Conservation (phyloP, 2,888 invertebrate species). For the Pimpla rufipes region DNA sequence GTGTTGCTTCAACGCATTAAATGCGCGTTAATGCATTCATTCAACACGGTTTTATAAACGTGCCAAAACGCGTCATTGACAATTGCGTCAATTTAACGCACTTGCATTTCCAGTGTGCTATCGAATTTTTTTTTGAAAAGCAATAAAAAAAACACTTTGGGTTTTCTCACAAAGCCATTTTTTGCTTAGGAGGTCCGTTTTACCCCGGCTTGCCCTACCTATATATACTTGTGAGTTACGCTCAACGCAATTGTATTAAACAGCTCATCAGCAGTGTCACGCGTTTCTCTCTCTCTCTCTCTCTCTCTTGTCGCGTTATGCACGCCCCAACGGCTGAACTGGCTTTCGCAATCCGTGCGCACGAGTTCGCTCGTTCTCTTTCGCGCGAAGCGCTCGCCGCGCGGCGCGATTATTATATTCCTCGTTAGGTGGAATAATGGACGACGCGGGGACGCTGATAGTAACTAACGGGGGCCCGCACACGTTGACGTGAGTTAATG, state of each 20-base stretch:
- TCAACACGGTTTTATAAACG: no score
- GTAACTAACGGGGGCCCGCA: conserved; percentile 64
- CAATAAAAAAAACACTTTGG: no score
- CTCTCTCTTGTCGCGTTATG: not conserved
- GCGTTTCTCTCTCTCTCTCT: conserved; percentile 20
- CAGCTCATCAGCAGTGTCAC: conserved; percentile 50
- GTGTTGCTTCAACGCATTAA: no score
- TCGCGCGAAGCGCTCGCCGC: conserved; percentile 2
- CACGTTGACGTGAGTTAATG: conserved; percentile 74
- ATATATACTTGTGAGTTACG: conserved; percentile 23
- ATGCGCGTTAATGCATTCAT: no score
- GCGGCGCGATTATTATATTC: conserved; percentile 59
- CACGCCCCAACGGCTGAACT: not conserved
- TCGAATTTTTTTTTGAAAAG: no score
- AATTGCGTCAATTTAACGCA: no score
- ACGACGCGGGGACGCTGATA: conserved; percentile 60
- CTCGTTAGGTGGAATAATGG: conserved; percentile 67
- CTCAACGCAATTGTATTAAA: conserved; percentile 62
- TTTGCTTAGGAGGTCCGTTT: no score
- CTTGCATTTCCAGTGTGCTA: no score
- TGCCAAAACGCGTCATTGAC: no score
- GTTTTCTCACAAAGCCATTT: no score
- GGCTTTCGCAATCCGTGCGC: conserved; percentile 32
- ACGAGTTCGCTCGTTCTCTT: conserved; percentile 34
- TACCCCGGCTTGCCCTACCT: no score